Evolutionary conservation across 2,797 vertebrate species (phyloP), one percentile per base, ranked within the genome.

Genomic region (Etheostoma perlongum): DNA sequence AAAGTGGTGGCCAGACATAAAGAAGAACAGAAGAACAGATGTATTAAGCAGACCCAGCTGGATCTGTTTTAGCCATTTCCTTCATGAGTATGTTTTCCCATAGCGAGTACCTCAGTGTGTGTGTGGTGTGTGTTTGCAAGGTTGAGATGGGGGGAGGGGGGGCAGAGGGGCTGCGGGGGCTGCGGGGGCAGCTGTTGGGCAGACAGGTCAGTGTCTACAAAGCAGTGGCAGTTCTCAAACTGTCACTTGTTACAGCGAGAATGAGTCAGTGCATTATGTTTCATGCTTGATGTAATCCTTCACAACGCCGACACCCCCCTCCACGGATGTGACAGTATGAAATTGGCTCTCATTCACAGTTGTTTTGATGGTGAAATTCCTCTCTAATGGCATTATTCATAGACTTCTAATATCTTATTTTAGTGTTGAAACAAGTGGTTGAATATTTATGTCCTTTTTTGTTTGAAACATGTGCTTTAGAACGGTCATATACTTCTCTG

Each of bases 21-120:
- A 64, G 5, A 6, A 30, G 30, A 27, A 27, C 27, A 27, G 27
- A 27, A 27, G 27, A 85, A 42, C 80, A 79, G 81, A 93, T 91
- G 81, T 54, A 33, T 79, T 64, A 58, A 80, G 72, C 92, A 92
- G 86, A 85, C 52, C 5, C 18, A 19, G 48, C 15, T 25, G 27
- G 33, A 55, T 82, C 92, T 92, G 92, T 78, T 92, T 90, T 72
- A 79, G 78, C 21, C 73, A 91, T 93, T 89, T 90, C 86, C 78
- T 77, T 60, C 36, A 21, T 2, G 48, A 25, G 66, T 62, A 40
- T 10, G 36, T 40, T 12, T 11, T 40, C 49, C 12, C 55, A 5
- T 12, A 67, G 52, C 5, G 44, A 78, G 60, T 23, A 19, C 7
- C 46, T 68, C 55, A 9, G 23, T 57, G 51, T 64, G 51, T 62